phyloP scores from a whole-genome alignment of 2,113 vertebrate species.

The Terrapene triunguis region DNA sequence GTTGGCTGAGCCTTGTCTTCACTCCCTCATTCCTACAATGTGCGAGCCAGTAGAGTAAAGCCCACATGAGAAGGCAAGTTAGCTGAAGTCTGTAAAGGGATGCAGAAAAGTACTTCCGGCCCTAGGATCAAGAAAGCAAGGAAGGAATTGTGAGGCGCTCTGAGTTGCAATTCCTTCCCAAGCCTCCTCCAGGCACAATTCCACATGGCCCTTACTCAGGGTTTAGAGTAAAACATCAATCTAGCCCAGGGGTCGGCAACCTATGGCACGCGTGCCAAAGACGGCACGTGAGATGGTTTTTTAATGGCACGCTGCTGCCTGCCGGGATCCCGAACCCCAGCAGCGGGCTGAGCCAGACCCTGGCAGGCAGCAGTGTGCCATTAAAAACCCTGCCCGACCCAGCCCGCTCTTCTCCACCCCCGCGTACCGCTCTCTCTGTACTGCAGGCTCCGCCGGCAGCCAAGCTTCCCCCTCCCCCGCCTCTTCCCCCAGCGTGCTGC shows the following conservation, averaged over 20 bases:
- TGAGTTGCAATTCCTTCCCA: background rate
- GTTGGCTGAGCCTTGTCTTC: background rate
- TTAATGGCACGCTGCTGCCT: too few relatives aligned
- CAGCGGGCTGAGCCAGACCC: too few relatives aligned
- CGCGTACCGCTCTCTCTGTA: too few relatives aligned
- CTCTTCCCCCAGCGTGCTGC: too few relatives aligned
- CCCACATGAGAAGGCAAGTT: background rate
- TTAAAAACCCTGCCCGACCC: too few relatives aligned
- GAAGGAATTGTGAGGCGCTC: background rate
- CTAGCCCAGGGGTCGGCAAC: background rate
- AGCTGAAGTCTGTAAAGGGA: background rate
- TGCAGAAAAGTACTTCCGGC: background rate
- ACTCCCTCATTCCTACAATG: background rate
- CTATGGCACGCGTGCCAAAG: too few relatives aligned
- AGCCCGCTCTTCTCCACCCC: too few relatives aligned
- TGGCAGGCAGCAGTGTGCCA: too few relatives aligned
- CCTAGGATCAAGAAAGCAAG: background rate
- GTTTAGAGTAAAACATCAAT: background rate
- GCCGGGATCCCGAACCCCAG: too few relatives aligned
- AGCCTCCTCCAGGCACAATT: background rate
- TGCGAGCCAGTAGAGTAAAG: background rate
- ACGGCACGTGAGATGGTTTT: too few relatives aligned
- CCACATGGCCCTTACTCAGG: background rate
- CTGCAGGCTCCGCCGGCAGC: too few relatives aligned
- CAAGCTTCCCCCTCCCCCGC: too few relatives aligned